Evolutionary conservation across 1,140 invertebrate genomes (phyloP).

Genomic region (Heterodera schachtii): DNA sequence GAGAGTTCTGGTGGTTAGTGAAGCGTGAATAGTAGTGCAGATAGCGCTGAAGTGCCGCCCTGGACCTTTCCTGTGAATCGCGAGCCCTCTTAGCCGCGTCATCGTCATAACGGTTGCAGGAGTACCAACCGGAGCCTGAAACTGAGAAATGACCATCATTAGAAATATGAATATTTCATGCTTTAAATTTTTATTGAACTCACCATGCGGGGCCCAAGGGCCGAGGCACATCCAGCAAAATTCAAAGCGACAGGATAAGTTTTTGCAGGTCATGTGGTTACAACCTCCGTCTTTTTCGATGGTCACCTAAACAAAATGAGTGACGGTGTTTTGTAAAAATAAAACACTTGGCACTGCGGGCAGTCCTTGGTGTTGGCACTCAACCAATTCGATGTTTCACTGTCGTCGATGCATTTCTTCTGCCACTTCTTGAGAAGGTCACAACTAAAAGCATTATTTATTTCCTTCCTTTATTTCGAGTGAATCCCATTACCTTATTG

Average conservation of each 20-base stretch:
- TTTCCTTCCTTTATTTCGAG: too few relatives aligned
- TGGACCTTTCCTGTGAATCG: constrained; percentile 87
- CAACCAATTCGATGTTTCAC: constrained; percentile 99
- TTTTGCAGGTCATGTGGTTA: constrained; percentile 99
- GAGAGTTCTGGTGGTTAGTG: constrained; percentile 98
- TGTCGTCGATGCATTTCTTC: constrained; percentile 99
- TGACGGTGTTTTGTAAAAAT: background rate
- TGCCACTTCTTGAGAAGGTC: constrained; percentile 91
- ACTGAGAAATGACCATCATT: background rate
- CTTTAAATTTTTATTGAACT: constrained; percentile 24
- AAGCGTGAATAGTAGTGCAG: constrained; percentile 98
- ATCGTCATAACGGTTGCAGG: constrained; percentile 96
- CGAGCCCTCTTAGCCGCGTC: constrained; percentile 91
- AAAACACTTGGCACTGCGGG: constrained; percentile 54
- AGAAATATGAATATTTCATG: too few relatives aligned
- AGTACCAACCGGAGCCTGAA: constrained; percentile 73
- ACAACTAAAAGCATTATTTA: constrained; percentile 77
- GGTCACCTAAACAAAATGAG: constrained; percentile 41
- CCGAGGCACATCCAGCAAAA: constrained; percentile 99
- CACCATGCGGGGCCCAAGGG: constrained; percentile 94
- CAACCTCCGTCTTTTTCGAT: constrained; percentile 75
- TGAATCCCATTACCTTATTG: constrained; percentile 78
- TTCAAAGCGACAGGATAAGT: constrained; percentile 94
- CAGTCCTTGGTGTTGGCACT: constrained; percentile 89
- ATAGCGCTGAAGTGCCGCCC: constrained; percentile 87